Percentiles rank a stretch among this genome's conserved stretches.
Conservation (phyloP, 2,797 vertebrate species). For the Poecilia velifera region DNA sequence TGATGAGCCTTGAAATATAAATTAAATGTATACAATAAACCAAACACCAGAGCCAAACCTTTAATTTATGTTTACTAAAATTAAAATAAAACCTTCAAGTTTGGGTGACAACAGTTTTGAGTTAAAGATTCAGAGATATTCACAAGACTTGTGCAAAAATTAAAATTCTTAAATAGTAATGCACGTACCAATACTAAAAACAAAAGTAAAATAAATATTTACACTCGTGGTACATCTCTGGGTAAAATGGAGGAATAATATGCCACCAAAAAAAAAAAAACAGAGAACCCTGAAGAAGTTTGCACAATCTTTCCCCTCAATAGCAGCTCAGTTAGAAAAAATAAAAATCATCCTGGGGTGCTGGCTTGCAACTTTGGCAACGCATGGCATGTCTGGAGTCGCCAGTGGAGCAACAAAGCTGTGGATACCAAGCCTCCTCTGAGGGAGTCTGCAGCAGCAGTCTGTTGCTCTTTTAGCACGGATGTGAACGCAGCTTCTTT, state of each 20-base stretch:
- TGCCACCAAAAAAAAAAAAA: not conserved
- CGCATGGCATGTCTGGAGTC: slow-evolving; percentile 18
- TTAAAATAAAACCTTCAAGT: not conserved
- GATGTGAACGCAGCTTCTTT: not conserved
- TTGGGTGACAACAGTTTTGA: not conserved
- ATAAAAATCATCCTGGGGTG: slow-evolving; percentile 36
- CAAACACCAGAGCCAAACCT: not conserved
- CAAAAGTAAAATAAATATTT: slow-evolving; percentile 23
- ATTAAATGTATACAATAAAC: not conserved
- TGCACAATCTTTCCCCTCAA: slow-evolving; percentile 9
- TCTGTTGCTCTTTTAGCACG: not conserved
- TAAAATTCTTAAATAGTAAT: slow-evolving; percentile 21
- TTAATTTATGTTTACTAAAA: not conserved
- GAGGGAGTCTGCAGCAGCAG: slow-evolving; percentile 31
- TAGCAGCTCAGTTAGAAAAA: slow-evolving; percentile 3
- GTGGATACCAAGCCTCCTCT: slow-evolving; percentile 45
- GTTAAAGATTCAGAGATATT: slow-evolving; percentile 25
- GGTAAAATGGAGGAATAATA: slow-evolving; percentile 8
- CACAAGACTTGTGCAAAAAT: slow-evolving; percentile 46
- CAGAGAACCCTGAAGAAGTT: slow-evolving; percentile 22
- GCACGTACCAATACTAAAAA: slow-evolving; percentile 27
- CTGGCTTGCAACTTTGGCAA: slow-evolving; percentile 51
- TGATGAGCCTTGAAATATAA: not conserved
- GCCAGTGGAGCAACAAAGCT: slow-evolving; percentile 38
- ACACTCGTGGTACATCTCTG: slow-evolving; percentile 23